Evolutionary conservation across 1,140 invertebrate genomes (phyloP).

Genomic region (Caenorhabditis inopinata): DNA sequence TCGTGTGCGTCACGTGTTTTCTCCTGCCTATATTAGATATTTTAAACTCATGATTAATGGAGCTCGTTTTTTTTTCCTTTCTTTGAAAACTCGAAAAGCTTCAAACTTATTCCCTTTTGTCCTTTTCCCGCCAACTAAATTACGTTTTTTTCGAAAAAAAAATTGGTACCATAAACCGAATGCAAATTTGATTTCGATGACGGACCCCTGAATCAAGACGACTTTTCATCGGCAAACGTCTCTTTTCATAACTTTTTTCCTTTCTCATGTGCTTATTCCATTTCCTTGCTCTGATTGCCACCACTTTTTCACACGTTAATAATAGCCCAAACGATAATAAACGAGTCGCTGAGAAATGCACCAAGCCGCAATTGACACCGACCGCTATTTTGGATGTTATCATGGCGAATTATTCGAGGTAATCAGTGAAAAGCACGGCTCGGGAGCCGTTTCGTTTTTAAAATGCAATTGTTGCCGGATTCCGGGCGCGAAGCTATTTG

Average conservation of each 20-base stretch:
- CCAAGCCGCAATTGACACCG: background rate
- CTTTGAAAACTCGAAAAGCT: too few relatives aligned
- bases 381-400: conserved; percentile 8
- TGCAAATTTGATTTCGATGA: background rate
- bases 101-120: background rate
- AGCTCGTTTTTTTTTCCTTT: too few relatives aligned
- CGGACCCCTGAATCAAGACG: background rate
- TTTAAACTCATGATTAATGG: too few relatives aligned
- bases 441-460: too few relatives aligned
- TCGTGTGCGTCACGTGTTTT: too few relatives aligned
- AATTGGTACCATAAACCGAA: background rate
- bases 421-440: too few relatives aligned
- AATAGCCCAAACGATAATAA: background rate
- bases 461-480: too few relatives aligned
- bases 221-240: background rate
- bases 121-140: too few relatives aligned
- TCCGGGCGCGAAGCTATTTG: too few relatives aligned
- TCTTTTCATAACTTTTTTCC: background rate
- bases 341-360: background rate
- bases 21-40: too few relatives aligned
- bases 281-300: conserved; percentile 4
- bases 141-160: background rate
- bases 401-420: background rate
- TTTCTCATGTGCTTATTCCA: background rate
- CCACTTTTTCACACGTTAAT: background rate